These are phyloP conservation scores for Sinodicranocentrus sp. DNA, from an alignment of 2,888 invertebrate species.

Conservation along the genomic window DNA sequence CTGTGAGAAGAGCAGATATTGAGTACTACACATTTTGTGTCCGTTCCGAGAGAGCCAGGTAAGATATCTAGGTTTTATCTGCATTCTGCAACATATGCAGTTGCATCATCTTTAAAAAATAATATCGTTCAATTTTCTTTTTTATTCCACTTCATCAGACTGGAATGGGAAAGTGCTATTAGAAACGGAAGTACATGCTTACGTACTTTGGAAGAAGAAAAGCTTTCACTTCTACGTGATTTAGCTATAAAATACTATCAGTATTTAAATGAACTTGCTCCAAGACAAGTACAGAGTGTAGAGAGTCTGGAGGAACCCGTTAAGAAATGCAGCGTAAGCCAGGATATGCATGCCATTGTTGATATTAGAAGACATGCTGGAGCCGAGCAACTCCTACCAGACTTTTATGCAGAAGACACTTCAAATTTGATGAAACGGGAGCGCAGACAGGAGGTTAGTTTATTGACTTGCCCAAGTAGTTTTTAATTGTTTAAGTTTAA, in stretches of 20 bases:
- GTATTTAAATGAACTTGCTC: constrained; percentile 85
- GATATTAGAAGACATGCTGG: constrained; percentile 85
- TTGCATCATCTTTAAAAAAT: too few species aligned
- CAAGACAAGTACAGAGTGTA: constrained; percentile 85
- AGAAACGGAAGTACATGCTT: constrained; percentile 91
- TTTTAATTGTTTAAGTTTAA: too few species aligned
- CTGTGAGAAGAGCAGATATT: constrained; percentile 93
- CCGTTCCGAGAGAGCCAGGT: constrained; percentile 92
- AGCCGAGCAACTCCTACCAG: constrained; percentile 92
- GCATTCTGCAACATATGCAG: background rate
- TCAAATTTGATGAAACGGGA: constrained; percentile 95
- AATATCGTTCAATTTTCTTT: background rate
- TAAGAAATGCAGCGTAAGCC: constrained; percentile 81
- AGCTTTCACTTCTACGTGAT: constrained; percentile 89
- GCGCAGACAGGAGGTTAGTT: constrained; percentile 88
- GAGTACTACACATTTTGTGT: constrained; percentile 96
- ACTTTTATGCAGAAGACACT: constrained; percentile 97
- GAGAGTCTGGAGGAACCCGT: constrained; percentile 86
- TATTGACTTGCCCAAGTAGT: background rate
- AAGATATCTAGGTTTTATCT: constrained; percentile 76
- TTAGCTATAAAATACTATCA: constrained; percentile 82
- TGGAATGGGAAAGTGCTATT: constrained; percentile 96
- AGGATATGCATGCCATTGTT: constrained; percentile 84
- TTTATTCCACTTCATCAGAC: constrained; percentile 79
- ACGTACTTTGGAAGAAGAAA: constrained; percentile 93